Conservation (phyloP, 1,140 invertebrate genomes). For the Lordiphosa clarofinis region DNA sequence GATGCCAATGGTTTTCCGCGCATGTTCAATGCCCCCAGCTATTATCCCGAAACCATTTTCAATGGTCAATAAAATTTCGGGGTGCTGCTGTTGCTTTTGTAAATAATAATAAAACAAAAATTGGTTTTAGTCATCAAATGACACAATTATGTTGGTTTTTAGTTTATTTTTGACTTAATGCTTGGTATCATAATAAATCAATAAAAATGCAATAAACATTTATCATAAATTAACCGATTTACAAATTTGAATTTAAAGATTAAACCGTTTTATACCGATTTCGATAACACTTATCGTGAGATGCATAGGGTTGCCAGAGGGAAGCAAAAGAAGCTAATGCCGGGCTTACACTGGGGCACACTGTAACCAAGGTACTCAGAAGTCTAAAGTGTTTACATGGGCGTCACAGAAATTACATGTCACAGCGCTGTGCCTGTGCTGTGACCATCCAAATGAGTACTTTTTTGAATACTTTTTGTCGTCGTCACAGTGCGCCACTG, state of each 20-base stretch:
- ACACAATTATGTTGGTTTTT: conserved; percentile 44
- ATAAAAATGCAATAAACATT: too few relatives aligned
- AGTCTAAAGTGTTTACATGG: too few relatives aligned
- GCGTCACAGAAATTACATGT: too few relatives aligned
- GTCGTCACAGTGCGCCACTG: too few relatives aligned
- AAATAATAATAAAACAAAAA: conserved; percentile 45
- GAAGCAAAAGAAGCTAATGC: conserved; percentile 53
- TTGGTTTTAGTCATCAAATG: conserved; percentile 57
- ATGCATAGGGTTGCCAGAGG: not conserved
- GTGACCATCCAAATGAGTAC: too few relatives aligned
- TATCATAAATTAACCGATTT: conserved; percentile 2
- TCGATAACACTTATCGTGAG: too few relatives aligned
- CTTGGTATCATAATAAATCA: conserved; percentile 52
- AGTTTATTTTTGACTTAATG: conserved; percentile 39
- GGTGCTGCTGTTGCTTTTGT: conserved; percentile 41
- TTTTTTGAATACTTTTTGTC: too few relatives aligned
- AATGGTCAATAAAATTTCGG: conserved; percentile 66
- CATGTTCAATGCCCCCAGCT: conserved; percentile 79
- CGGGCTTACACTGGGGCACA: too few relatives aligned
- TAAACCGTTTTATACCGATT: too few relatives aligned
- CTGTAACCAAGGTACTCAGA: too few relatives aligned
- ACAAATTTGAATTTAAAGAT: conserved; percentile 25
- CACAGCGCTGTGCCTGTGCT: too few relatives aligned
- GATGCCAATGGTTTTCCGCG: conserved; percentile 75
- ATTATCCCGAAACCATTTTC: conserved; percentile 79